A percentile compares a stretch with the other conserved stretches of the same genome.
These are phyloP conservation scores for Aselliscus stoliczkanus DNA, from an alignment of 2,797 vertebrate species.

Conservation along the genomic window DNA sequence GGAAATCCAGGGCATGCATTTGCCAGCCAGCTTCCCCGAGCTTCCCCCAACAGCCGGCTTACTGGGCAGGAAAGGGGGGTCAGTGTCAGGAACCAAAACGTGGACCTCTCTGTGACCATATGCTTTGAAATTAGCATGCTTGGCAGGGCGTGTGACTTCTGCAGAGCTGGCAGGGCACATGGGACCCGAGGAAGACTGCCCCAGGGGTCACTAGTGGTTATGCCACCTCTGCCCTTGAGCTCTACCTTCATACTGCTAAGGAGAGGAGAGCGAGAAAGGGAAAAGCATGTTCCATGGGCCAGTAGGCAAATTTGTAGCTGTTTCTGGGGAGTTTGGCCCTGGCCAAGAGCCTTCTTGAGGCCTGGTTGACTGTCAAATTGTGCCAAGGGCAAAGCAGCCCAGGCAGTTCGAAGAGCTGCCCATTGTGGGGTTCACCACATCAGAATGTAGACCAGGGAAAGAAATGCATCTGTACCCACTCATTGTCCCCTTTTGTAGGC, in stretches of 20 bases:
- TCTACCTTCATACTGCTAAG: neutral
- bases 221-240: neutral
- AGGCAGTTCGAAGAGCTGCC: neutral
- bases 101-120: fast-evolving
- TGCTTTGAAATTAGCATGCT: neutral
- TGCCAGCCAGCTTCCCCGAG: neutral
- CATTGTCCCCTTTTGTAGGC: neutral
- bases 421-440: neutral
- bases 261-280: neutral
- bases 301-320: neutral
- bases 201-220: neutral
- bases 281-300: neutral
- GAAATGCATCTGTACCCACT: too few relatives aligned
- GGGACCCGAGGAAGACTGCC: neutral
- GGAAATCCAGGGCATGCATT: neutral
- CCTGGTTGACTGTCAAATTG: neutral
- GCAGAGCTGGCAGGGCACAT: neutral
- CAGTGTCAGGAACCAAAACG: neutral
- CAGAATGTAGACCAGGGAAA: neutral
- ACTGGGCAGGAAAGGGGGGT: neutral
- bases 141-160: fast-evolving
- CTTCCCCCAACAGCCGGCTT: neutral
- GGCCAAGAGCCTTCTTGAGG: neutral
- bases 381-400: neutral
- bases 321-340: neutral